phyloP scores from a whole-genome alignment of 1,140 invertebrate genomes.

The Calosoma granatense region DNA sequence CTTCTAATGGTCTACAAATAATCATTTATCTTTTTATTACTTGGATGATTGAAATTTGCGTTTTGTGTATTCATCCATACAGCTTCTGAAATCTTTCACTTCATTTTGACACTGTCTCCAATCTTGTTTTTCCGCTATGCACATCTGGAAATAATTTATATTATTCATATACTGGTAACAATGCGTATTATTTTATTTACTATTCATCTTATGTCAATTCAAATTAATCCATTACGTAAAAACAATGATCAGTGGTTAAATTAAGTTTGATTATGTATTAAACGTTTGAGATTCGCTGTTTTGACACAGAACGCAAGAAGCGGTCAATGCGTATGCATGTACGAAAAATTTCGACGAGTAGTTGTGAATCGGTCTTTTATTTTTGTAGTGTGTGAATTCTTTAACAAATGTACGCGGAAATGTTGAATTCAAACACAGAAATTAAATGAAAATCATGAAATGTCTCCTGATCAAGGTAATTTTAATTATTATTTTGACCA shows the following conservation, averaged over 20 bases:
- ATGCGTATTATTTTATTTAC: too few species aligned
- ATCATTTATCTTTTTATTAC: constrained; percentile 24
- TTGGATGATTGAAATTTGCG: constrained; percentile 31
- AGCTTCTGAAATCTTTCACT: constrained; percentile 67
- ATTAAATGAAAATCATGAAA: neutral
- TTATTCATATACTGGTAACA: neutral
- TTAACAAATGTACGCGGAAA: neutral
- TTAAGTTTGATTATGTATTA: neutral
- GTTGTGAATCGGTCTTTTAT: neutral
- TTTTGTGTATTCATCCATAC: constrained; percentile 53
- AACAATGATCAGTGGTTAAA: constrained; percentile 11
- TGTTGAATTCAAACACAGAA: neutral
- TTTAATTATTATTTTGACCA: neutral
- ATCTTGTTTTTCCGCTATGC: constrained; percentile 76
- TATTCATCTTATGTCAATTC: too few species aligned
- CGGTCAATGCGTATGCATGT: neutral
- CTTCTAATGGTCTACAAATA: constrained; percentile 17
- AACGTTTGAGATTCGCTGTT: neutral
- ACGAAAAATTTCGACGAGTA: neutral
- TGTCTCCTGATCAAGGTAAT: neutral
- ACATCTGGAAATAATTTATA: constrained; percentile 54
- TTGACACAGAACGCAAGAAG: neutral
- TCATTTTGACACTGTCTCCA: constrained; percentile 83
- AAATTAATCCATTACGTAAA: neutral
- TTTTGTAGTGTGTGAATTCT: neutral